These are phyloP conservation scores for Diplodus puntazzo DNA, from an alignment of 2,797 vertebrate species.

Conservation along the genomic window DNA sequence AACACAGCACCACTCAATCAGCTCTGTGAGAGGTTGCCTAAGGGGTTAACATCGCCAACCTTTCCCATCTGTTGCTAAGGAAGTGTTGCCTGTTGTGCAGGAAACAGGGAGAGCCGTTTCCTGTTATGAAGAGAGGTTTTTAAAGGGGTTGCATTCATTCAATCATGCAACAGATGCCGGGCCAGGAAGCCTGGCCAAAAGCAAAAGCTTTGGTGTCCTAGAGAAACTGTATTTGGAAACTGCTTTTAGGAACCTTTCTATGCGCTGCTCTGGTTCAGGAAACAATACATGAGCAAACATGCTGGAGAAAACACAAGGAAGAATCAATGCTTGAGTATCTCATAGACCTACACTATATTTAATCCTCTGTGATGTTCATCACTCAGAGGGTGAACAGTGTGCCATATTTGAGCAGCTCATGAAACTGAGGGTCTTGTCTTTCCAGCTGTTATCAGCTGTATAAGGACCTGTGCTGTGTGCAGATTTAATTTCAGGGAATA, in stretches of 20 bases:
- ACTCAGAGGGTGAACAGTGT: constrained; percentile 15
- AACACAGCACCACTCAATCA: constrained; percentile 64
- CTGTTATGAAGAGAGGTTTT: constrained; percentile 98
- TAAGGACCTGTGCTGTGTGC: background rate
- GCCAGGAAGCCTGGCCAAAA: constrained; percentile 88
- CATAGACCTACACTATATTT: no score
- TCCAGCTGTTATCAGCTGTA: background rate
- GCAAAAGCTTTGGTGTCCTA: constrained; percentile 80
- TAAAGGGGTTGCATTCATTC: constrained; percentile 92
- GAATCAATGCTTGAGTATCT: background rate
- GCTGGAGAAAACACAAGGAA: constrained; percentile 31
- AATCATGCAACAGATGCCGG: constrained; percentile 90
- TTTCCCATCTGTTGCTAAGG: constrained; percentile 94
- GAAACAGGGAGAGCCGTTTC: constrained; percentile 98
- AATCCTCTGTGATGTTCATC: constrained; percentile 6
- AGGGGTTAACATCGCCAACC: constrained; percentile 90
- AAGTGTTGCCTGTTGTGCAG: constrained; percentile 95
- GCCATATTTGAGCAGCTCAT: constrained; percentile 17
- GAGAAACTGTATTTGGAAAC: constrained; percentile 79
- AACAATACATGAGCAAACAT: constrained; percentile 60
- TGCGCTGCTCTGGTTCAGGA: constrained; percentile 62
- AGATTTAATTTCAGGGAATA: constrained; percentile 12
- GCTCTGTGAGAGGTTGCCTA: constrained; percentile 64
- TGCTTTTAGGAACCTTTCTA: constrained; percentile 78
- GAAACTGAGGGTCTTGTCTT: background rate